Percentiles rank a stretch among this genome's conserved stretches.
phyloP scores from a whole-genome alignment of 1,140 invertebrate genomes.

The Hermetia illucens region DNA sequence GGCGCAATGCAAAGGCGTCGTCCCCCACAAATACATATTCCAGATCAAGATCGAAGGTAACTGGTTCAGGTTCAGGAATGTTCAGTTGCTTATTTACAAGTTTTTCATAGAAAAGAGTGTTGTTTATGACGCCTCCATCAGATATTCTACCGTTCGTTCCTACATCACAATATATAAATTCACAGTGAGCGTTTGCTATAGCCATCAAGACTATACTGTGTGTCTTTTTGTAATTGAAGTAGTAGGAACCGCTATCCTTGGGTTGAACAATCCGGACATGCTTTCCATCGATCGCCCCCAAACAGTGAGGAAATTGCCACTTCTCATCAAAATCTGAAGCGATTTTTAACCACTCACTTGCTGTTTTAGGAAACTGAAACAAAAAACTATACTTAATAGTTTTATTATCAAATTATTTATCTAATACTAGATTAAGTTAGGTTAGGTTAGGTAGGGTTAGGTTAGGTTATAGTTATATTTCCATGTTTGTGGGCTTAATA shows the following conservation, averaged over 20 bases:
- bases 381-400: too few relatives aligned
- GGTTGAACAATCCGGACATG: slow-evolving; percentile 17
- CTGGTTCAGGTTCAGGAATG: too few relatives aligned
- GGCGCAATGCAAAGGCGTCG: too few relatives aligned
- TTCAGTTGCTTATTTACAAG: too few relatives aligned
- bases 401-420: too few relatives aligned
- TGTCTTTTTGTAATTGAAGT: slow-evolving; percentile 32
- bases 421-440: too few relatives aligned
- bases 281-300: slow-evolving; percentile 28
- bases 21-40: too few relatives aligned
- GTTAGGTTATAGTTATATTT: too few relatives aligned
- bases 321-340: slow-evolving; percentile 15
- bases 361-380: slow-evolving; percentile 7
- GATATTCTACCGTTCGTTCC: slow-evolving; percentile 28
- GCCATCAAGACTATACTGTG: slow-evolving; percentile 33
- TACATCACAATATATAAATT: slow-evolving; percentile 31
- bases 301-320: slow-evolving; percentile 26
- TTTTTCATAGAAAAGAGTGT: too few relatives aligned
- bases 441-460: too few relatives aligned
- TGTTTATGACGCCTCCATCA: slow-evolving; percentile 31
- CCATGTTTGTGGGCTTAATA: too few relatives aligned
- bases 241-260: slow-evolving; percentile 21
- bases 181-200: slow-evolving; percentile 31
- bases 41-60: too few relatives aligned
- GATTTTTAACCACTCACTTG: slow-evolving; percentile 14